Conservation (phyloP, 2,797 vertebrate species). For the Peromyscus nudipes region DNA sequence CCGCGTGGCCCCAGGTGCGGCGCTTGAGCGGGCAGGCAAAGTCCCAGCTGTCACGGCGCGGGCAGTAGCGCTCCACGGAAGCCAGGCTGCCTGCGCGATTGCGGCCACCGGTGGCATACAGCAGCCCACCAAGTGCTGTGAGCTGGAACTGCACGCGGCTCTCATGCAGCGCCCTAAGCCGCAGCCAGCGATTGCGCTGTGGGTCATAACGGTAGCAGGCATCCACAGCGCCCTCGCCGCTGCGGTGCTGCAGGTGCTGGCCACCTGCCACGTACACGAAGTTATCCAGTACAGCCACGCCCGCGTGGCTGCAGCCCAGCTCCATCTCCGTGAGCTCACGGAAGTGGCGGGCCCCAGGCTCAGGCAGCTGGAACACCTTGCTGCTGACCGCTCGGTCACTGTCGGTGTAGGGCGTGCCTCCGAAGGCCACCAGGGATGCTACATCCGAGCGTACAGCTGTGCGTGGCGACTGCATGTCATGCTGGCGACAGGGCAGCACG, state of each 20-base stretch:
- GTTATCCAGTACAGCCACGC: conserved; percentile 96
- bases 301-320: conserved; percentile 95
- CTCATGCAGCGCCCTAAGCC: conserved; percentile 96
- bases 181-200: conserved; percentile 95
- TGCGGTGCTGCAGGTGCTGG: conserved; percentile 97
- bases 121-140: conserved; percentile 91
- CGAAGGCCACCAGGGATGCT: conserved; percentile 94
- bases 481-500: conserved; percentile 97
- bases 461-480: conserved; percentile 96
- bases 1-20: conserved; percentile 98
- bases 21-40: conserved; percentile 95
- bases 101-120: conserved; percentile 97
- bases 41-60: conserved; percentile 95
- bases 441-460: conserved; percentile 94
- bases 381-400: conserved; percentile 95
- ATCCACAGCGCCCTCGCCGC: conserved; percentile 96
- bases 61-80: conserved; percentile 96
- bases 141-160: conserved; percentile 98
- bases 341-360: conserved; percentile 92
- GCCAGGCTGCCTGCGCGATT: conserved; percentile 97
- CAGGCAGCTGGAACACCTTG: conserved; percentile 94
- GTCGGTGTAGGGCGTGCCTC: conserved; percentile 97
- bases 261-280: conserved; percentile 97
- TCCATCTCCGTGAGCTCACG: conserved; percentile 96
- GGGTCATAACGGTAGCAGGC: conserved; percentile 96